Base-by-base conservation (phyloP, 2,888 invertebrate species). In the Dioctria linearis region DNA sequence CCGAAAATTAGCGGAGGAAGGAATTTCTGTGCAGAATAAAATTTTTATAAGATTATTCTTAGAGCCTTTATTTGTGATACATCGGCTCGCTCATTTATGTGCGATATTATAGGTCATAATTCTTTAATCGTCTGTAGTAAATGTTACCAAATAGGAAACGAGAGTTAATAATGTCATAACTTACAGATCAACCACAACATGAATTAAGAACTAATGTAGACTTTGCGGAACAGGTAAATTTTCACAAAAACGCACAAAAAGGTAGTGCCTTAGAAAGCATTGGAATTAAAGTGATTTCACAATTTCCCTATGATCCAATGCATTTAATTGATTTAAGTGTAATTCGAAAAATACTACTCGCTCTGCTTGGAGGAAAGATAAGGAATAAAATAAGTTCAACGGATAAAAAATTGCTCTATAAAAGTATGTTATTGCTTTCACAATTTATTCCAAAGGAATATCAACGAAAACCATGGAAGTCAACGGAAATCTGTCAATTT, bases 401-500 rank as follows among this genome's bases (percentile, higher is more conserved):
- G 42, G 54, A 57, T 25, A 71, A 49, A 61, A 42, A 79, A 13
- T 11, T 39, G 8, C 42, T 40, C 6, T 61, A 43, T 46, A 11
- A 43, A 8, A 43, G 25, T 8, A 51, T 59, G 61, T 5, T 40
- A 49, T 11, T 43, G 46, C 39, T 42, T 3, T 9, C 43, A 25
- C 37, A 39, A 43, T 49, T 71, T 25, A 83, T n/a, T n/a, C n/a
- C n/a, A n/a, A n/a, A n/a, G n/a, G n/a, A n/a, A n/a, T n/a, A n/a
- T n/a, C n/a, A n/a, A n/a, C n/a, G n/a, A n/a, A n/a, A n/a, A n/a
- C n/a, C n/a, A 8, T 84, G 83, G 83, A 83, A 83, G 59, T 82
- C 84, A 25, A 71, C 61, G 2, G 82, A 80, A 66, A 71, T 78
- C 46, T 63, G 80, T 6, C 82, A 80, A 42, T 78, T 82, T 43